A percentile compares a stretch with the other conserved stretches of the same genome.
phyloP scores from a whole-genome alignment of 2,888 invertebrate species.

The Thyatira batis region DNA sequence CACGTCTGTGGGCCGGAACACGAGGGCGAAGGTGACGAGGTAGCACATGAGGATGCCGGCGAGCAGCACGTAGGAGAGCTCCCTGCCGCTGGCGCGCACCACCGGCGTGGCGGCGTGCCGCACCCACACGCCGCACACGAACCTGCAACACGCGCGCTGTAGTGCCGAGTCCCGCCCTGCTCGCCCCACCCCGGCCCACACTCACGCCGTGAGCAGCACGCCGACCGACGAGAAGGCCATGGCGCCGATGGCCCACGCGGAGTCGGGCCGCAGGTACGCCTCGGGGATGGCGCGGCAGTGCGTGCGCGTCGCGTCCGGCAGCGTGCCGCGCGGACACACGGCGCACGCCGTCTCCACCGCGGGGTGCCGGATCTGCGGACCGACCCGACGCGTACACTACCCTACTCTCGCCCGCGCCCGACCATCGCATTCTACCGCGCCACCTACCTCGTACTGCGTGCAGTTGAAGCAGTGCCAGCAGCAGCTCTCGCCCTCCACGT shows the following conservation, averaged over 20 bases:
- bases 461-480: conserved; percentile 94
- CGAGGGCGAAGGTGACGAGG: conserved; percentile 94
- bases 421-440: too few relatives aligned
- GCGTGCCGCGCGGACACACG: conserved; percentile 90
- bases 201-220: conserved; percentile 87
- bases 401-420: too few relatives aligned
- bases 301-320: conserved; percentile 90
- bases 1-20: conserved; percentile 91
- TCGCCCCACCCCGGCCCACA: conserved; percentile 24
- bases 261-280: conserved; percentile 90
- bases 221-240: conserved; percentile 95
- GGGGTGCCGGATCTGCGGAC: conserved; percentile 88
- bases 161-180: conserved; percentile 3
- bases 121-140: conserved; percentile 89
- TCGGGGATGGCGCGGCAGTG: conserved; percentile 90
- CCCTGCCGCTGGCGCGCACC: conserved; percentile 95
- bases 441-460: conserved; percentile 54
- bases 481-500: conserved; percentile 95
- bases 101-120: conserved; percentile 96
- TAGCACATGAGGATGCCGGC: conserved; percentile 95
- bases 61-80: conserved; percentile 94
- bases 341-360: conserved; percentile 92
- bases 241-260: conserved; percentile 96
- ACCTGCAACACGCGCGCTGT: conserved; percentile 43
- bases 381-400: too few relatives aligned